These are phyloP conservation scores for Saccopteryx leptura DNA, from an alignment of 2,113 vertebrate species.

Conservation along the genomic window DNA sequence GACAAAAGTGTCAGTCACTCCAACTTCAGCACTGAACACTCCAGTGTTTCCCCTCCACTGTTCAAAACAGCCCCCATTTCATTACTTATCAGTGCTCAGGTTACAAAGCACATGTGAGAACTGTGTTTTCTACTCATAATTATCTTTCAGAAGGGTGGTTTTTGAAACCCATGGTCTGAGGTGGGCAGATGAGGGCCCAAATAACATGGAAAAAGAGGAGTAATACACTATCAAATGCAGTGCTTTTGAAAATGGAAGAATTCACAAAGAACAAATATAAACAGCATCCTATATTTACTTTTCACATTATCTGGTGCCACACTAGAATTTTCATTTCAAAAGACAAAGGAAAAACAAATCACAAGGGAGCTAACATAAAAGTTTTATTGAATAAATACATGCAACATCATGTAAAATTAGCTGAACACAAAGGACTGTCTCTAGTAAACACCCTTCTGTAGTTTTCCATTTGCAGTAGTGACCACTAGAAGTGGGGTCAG, in stretches of 20 bases:
- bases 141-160: neutral
- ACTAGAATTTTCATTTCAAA: neutral
- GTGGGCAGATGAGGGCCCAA: neutral
- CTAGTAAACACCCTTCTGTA: constrained; percentile 71
- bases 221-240: fast-evolving
- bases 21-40: neutral
- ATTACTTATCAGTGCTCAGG: neutral
- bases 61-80: neutral
- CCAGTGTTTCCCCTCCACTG: neutral
- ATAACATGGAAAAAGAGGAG: neutral
- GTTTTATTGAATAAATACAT: constrained; percentile 91
- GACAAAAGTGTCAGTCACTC: neutral
- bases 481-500: constrained; percentile 60
- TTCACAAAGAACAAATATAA: neutral
- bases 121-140: neutral
- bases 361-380: constrained; percentile 71
- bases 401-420: constrained; percentile 86
- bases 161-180: neutral
- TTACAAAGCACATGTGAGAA: neutral
- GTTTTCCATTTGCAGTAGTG: constrained; percentile 74
- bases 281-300: fast-evolving
- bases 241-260: neutral
- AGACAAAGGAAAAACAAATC: constrained; percentile 41
- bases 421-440: constrained; percentile 85
- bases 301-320: neutral